These are phyloP conservation scores for Hexactinellida sp. DNA, from an alignment of 37 sponge, comb jelly and placozoan species.

Conservation along the genomic window DNA sequence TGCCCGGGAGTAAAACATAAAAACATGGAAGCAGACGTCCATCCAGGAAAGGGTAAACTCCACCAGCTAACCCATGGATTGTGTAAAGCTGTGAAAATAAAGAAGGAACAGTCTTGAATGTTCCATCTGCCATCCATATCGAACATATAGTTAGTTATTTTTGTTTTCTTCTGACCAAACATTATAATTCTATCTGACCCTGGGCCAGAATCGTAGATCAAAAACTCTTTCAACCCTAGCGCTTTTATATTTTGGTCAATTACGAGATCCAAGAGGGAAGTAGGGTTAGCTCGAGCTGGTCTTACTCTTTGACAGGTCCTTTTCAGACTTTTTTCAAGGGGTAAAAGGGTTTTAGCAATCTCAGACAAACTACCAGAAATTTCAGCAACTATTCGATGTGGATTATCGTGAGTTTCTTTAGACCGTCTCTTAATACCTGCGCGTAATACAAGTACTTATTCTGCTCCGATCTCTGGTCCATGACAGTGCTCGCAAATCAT, in stretches of 20 bases:
- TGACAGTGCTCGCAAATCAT: not conserved
- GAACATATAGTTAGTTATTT: not conserved
- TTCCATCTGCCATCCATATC: not conserved
- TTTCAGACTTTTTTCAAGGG: not conserved
- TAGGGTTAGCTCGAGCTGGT: not conserved
- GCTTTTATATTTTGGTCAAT: not conserved
- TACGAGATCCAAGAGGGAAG: not conserved
- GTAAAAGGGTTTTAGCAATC: conserved; percentile 6
- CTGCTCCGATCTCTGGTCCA: not conserved
- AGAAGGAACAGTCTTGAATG: conserved; percentile 9
- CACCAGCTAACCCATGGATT: not conserved
- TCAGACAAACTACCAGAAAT: not conserved
- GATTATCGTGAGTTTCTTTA: not conserved
- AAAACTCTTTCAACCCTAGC: not conserved
- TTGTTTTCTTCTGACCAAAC: conserved; percentile 15
- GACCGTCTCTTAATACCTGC: not conserved
- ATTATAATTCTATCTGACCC: not conserved
- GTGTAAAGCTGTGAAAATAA: not conserved
- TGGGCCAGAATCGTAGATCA: not conserved
- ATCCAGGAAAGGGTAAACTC: not conserved
- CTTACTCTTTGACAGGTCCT: not conserved
- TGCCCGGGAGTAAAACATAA: not conserved
- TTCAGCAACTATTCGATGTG: not conserved
- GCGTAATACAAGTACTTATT: not conserved
- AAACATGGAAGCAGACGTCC: not conserved